Base-by-base conservation (phyloP, 2,113 vertebrate species). In the Elephantulus edwardii region DNA sequence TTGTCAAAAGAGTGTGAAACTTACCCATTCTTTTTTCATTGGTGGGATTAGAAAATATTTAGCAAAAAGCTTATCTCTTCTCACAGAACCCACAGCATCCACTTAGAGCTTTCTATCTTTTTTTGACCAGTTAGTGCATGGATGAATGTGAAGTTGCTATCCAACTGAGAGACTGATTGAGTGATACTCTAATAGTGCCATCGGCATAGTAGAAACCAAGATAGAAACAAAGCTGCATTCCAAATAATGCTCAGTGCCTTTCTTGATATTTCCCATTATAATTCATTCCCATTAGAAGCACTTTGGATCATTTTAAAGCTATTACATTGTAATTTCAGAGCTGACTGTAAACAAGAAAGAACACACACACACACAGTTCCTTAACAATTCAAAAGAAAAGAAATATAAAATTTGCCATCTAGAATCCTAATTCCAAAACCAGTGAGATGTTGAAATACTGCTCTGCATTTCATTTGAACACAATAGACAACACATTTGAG, bases 301-400 rank as follows among this genome's bases (percentile, higher is more conserved):
- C 88, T 87, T 52, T 89, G 88, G 48, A 35, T 82, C 16, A 4
- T 83, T 93, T 95, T 92, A 91, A 93, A 88, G 66, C 87, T 76
- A 81, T 87, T 89, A 60, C 72, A 68, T 81, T 91, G 60, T 93
- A 96, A 95, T 94, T 95, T 95, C 82, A 89, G 91, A 86, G 81
- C 68, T 80, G 90, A 81, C 68, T 89, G 2, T 92, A 93, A 91
- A 91, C 91, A 91, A 76, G 48, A 86, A 94, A 88, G 91, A 86
- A 91, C 35, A 71, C 22, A 78, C 24, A 91, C 35, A 71, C 22
- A 83, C 16, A 77, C 8, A 33, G 38, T 89, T 92, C 92, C 89
- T 92, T 79, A 76, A 60, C 64, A 82, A 80, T 87, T 86, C 52
- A 91, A 66, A 50, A 42, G 60, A 74, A 79, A 74, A 86, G 38